These are phyloP conservation scores for Macheiramphus alcinus DNA, from an alignment of 2,113 vertebrate genomes.

Conservation along the genomic window DNA sequence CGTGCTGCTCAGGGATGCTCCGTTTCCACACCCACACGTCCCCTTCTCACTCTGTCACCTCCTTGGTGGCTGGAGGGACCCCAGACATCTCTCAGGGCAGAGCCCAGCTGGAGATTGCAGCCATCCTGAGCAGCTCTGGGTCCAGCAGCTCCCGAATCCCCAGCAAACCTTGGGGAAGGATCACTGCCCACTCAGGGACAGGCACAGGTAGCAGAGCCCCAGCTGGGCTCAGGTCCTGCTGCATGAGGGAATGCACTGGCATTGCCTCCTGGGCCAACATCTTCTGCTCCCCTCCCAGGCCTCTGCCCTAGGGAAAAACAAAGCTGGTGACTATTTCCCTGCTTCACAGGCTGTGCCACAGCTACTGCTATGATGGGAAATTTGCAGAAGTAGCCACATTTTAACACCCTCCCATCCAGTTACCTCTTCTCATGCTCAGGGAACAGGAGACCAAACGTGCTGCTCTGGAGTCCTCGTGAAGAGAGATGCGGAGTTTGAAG, in stretches of 20 bases:
- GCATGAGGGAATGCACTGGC: rapidly evolving
- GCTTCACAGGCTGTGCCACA: background rate
- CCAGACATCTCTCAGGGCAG: background rate
- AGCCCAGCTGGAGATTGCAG: background rate
- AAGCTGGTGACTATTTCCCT: background rate
- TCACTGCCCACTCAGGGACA: background rate
- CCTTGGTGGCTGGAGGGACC: background rate
- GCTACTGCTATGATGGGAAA: background rate
- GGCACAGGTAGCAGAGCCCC: background rate
- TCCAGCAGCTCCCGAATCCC: rapidly evolving
- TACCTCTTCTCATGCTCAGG: background rate
- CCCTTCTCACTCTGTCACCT: background rate
- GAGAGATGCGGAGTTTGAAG: background rate
- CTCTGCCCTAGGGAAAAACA: background rate
- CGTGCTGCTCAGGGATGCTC: background rate
- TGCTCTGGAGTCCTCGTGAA: background rate
- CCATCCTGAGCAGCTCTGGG: background rate
- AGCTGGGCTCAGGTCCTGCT: background rate
- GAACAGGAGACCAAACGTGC: background rate
- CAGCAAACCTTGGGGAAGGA: background rate
- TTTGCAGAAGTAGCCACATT: background rate
- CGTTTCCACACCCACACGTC: rapidly evolving
- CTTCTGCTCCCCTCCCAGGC: background rate
- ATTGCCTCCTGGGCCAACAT: background rate
- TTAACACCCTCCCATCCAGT: background rate